A percentile compares a stretch with the other conserved stretches of the same genome.
These are phyloP conservation scores for Leptinotarsa undecemlineata DNA, from an alignment of 1,140 invertebrate genomes.

Conservation along the genomic window DNA sequence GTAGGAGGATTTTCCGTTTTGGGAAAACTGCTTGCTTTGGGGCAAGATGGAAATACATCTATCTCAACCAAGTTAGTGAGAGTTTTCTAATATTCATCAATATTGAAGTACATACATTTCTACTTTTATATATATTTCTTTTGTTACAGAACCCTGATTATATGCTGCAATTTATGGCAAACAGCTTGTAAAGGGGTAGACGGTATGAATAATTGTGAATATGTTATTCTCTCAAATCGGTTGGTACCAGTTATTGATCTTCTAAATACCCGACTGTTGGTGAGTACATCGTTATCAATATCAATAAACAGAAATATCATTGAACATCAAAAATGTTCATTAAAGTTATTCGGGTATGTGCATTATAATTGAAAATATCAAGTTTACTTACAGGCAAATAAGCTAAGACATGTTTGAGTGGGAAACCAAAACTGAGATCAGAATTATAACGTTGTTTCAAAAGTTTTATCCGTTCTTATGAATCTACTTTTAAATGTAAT, in stretches of 20 bases:
- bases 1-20: slow-evolving; percentile 51
- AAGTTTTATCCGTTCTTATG: too few species aligned
- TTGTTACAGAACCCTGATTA: slow-evolving; percentile 64
- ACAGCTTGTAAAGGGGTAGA: slow-evolving; percentile 60
- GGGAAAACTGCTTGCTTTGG: slow-evolving; percentile 50
- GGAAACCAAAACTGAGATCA: too few species aligned
- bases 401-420: too few species aligned
- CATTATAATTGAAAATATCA: too few species aligned
- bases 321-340: too few species aligned
- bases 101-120: too few species aligned
- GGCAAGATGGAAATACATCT: slow-evolving; percentile 52
- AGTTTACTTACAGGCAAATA: too few species aligned
- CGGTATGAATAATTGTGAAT: slow-evolving; percentile 65
- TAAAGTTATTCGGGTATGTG: too few species aligned
- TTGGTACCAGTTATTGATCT: slow-evolving; percentile 70
- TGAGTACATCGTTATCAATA: not conserved
- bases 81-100: not conserved
- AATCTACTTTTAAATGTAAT: too few species aligned
- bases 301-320: too few species aligned
- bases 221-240: slow-evolving; percentile 72
- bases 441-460: too few species aligned
- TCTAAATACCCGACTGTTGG: slow-evolving; percentile 66
- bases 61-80: slow-evolving; percentile 64
- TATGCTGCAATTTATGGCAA: slow-evolving; percentile 65
- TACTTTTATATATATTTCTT: not conserved